These are phyloP conservation scores for Heteromyza rotundicornis DNA, from an alignment of 2,888 invertebrate genomes.

Conservation along the genomic window DNA sequence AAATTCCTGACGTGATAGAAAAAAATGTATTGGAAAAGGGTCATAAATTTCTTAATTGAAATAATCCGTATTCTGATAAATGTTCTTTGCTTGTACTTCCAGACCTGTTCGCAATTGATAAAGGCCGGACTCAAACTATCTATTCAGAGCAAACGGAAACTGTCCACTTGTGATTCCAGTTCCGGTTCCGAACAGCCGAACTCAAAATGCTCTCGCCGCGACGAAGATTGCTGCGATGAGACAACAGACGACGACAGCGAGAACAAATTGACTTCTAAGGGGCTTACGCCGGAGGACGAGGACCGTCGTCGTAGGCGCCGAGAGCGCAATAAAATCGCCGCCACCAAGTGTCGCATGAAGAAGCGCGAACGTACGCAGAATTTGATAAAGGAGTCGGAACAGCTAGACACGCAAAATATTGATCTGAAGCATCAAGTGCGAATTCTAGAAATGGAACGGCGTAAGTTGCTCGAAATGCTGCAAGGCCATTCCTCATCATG, in stretches of 20 bases:
- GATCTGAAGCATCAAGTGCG: slow-evolving; percentile 84
- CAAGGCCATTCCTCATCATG: slow-evolving; percentile 77
- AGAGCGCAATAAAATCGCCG: slow-evolving; percentile 92
- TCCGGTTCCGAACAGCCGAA: slow-evolving; percentile 63
- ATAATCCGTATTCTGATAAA: no score
- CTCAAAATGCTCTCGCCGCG: slow-evolving; percentile 62
- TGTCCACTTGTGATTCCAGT: slow-evolving; percentile 70
- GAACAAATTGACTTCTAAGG: slow-evolving; percentile 61
- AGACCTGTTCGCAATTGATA: slow-evolving; percentile 88
- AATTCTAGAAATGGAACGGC: slow-evolving; percentile 79
- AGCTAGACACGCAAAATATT: slow-evolving; percentile 82
- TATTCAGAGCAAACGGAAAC: slow-evolving; percentile 86
- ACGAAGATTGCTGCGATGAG: slow-evolving; percentile 54
- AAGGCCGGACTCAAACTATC: slow-evolving; percentile 89
- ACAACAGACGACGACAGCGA: slow-evolving; percentile 67
- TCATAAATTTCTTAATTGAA: no score
- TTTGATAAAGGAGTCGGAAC: slow-evolving; percentile 84
- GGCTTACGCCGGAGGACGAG: slow-evolving; percentile 88
- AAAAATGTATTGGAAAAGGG: no score
- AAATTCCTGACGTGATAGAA: no score
- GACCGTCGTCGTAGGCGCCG: slow-evolving; percentile 83
- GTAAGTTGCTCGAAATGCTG: slow-evolving; percentile 80
- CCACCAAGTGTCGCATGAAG: slow-evolving; percentile 92
- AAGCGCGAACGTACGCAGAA: slow-evolving; percentile 88
- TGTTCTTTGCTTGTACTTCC: no score